Conservation (phyloP, 1,140 invertebrate species). For the Papilio dardanus region DNA sequence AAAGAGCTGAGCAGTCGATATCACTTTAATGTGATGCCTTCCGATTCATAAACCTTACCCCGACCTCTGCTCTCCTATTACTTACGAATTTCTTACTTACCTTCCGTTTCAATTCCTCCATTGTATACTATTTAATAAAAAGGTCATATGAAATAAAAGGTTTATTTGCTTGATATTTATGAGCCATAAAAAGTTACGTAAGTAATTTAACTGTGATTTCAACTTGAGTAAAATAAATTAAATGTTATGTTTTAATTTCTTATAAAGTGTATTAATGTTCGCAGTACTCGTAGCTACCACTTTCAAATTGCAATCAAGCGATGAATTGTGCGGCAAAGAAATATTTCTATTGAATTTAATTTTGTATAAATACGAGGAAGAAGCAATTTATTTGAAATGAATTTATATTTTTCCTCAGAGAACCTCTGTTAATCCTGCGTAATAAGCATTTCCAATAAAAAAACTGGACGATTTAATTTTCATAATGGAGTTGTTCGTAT, state of each 20-base stretch:
- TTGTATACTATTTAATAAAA: neutral
- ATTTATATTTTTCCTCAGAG: neutral
- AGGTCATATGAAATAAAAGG: neutral
- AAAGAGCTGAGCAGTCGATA: conserved; percentile 32
- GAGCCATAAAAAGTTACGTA: too few species aligned
- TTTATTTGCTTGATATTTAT: too few species aligned
- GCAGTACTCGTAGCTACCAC: neutral
- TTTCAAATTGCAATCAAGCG: neutral
- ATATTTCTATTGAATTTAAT: neutral
- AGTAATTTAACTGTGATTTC: too few species aligned
- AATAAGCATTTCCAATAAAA: neutral
- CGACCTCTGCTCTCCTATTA: neutral
- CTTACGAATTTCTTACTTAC: neutral
- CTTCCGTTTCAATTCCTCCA: neutral
- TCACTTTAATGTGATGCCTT: conserved; percentile 24
- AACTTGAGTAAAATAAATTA: too few species aligned
- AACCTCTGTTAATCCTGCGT: neutral
- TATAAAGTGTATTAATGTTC: too few species aligned
- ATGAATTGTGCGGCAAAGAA: neutral
- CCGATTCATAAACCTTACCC: conserved; percentile 29
- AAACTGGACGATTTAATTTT: conserved; percentile 8
- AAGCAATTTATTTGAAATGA: neutral
- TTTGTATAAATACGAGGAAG: neutral
- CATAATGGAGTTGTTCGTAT: conserved; percentile 25
- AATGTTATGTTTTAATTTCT: too few species aligned